Percentiles rank a stretch among this genome's conserved stretches.
These are phyloP conservation scores for Cataglyphis altisquamis DNA, from an alignment of 2,888 invertebrate species.

Conservation along the genomic window DNA sequence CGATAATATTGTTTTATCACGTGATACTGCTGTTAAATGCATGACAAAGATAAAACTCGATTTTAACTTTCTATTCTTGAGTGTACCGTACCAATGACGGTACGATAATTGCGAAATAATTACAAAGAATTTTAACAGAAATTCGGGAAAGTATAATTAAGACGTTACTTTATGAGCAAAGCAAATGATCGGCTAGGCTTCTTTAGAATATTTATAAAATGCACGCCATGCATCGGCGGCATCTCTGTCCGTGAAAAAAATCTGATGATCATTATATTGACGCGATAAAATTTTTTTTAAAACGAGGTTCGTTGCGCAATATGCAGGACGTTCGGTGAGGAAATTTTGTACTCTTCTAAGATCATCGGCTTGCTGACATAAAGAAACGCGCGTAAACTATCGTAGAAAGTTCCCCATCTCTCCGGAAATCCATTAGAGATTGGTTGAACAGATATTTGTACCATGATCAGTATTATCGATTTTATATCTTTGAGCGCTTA, in stretches of 20 bases:
- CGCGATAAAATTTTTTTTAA: slow-evolving; percentile 62
- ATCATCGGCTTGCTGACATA: slow-evolving; percentile 69
- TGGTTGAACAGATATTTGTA: slow-evolving; percentile 79
- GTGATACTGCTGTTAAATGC: slow-evolving; percentile 62
- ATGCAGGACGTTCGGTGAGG: slow-evolving; percentile 76
- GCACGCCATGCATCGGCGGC: slow-evolving; percentile 16
- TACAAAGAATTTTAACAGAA: slow-evolving; percentile 56
- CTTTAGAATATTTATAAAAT: slow-evolving; percentile 76
- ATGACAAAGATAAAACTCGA: slow-evolving; percentile 47
- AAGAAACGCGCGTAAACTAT: slow-evolving; percentile 61
- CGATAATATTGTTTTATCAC: slow-evolving; percentile 36
- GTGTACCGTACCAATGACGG: slow-evolving; percentile 57
- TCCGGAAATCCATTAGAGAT: slow-evolving; percentile 69
- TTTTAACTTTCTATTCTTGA: slow-evolving; percentile 55
- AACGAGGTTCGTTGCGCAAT: slow-evolving; percentile 74
- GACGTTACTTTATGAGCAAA: slow-evolving; percentile 68
- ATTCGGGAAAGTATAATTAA: slow-evolving; percentile 49
- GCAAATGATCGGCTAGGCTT: slow-evolving; percentile 72
- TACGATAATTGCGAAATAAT: slow-evolving; percentile 46
- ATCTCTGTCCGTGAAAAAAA: slow-evolving; percentile 65
- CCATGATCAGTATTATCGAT: slow-evolving; percentile 79
- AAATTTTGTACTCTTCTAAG: slow-evolving; percentile 82
- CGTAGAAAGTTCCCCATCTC: slow-evolving; percentile 58
- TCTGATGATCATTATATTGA: slow-evolving; percentile 62
- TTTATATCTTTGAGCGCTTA: slow-evolving; percentile 84